These are phyloP conservation scores for Antitype chi DNA, from an alignment of 2,888 invertebrate genomes.

Conservation along the genomic window DNA sequence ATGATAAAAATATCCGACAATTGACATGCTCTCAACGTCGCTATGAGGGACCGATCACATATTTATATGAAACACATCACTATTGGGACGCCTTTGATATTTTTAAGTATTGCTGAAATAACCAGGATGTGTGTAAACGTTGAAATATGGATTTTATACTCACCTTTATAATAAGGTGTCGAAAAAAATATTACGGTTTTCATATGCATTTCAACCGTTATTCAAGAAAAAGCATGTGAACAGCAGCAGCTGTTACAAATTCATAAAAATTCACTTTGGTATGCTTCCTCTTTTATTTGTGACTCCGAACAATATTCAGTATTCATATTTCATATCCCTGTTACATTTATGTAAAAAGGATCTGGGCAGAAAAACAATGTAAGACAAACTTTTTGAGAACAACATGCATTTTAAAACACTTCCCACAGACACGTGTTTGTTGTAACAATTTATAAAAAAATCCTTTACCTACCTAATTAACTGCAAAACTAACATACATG, in stretches of 20 bases:
- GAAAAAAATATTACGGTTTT: conserved; percentile 5
- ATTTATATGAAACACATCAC: conserved; percentile 73
- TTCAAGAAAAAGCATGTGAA: conserved; percentile 39
- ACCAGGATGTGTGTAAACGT: conserved; percentile 35
- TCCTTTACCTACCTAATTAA: background rate
- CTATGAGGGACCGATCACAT: conserved; percentile 68
- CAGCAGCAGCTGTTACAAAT: conserved; percentile 58
- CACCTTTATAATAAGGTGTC: conserved; percentile 13
- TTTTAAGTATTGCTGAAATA: conserved; percentile 55
- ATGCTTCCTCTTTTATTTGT: conserved; percentile 49
- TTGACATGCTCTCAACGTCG: conserved; percentile 71
- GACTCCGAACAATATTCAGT: conserved; percentile 49
- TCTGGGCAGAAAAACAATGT: conserved; percentile 53
- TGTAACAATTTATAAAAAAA: background rate
- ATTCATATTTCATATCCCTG: conserved; percentile 66
- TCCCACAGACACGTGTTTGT: background rate
- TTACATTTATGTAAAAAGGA: conserved; percentile 61
- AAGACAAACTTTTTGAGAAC: conserved; percentile 37
- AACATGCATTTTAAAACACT: conserved; percentile 37
- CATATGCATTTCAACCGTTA: conserved; percentile 26
- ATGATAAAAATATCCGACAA: conserved; percentile 69
- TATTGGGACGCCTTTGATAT: conserved; percentile 40
- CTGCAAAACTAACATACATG: background rate
- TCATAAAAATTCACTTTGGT: conserved; percentile 57
- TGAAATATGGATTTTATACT: conserved; percentile 20